Base-by-base conservation (phyloP, 2,797 vertebrate genomes). In the Artibeus lituratus region DNA sequence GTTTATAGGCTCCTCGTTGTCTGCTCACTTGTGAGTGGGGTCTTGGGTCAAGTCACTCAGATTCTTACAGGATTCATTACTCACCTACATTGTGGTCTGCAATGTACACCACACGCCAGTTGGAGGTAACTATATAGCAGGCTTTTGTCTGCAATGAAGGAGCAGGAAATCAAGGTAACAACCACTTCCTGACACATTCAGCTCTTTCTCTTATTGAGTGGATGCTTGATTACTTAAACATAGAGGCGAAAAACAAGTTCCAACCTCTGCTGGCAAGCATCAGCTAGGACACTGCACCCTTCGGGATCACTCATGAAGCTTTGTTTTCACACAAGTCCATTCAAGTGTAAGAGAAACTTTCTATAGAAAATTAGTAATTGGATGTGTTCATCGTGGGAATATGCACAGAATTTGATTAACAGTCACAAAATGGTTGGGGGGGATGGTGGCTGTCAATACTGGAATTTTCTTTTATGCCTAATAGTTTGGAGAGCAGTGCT, bases 81-180 rank as follows among this genome's bases (percentile, higher is more conserved):
- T 93, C 70, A 95, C 59, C 42, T 89, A 55, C 92, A 88, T 24
- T 87, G 77, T 93, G 87, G 84, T 84, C 81, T 90, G 89, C 93
- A 87, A 76, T 18, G 87, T n/a, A 92, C 59, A 87, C 96, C 80
- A 19, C 39, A 73, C n/a, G 3, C 73, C 94, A 93, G 3, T 92
- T 83, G 91, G 91, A 90, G 91, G 97, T 97, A 97, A 97, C 87
- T 16, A 5, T 96, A 97, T 91, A 94, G 90, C 90, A 84, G 78
- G 80, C 96, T 93, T 97, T 98, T 98, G 97, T 97, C 84, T 94
- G 72, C 72, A 55, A 12, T 91, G 91, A 97, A 93, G 96, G 89
- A 84, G 84, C 83, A 93, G 96, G 97, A 97, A 97, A 87, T 91
- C 92, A 91, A 94, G 94, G 96, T 65, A 97, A 65, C 89, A 92